Conservation (phyloP, 2,888 invertebrate genomes). For the Andrena bucephala region DNA sequence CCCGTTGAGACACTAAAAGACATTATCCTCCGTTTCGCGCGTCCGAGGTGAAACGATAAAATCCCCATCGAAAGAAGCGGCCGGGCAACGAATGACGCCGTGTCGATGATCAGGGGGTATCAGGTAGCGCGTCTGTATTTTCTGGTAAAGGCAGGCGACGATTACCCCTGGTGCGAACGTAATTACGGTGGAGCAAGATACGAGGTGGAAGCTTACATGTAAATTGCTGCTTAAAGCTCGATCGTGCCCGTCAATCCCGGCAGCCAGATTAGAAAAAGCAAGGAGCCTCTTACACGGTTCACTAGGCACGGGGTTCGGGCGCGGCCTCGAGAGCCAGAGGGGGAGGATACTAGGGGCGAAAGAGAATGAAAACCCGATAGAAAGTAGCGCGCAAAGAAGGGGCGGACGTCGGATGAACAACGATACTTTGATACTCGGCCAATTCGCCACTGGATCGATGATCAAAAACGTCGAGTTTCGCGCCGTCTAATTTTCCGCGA, state of each 20-base stretch:
- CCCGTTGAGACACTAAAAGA: slow-evolving; percentile 1
- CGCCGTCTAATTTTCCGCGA: slow-evolving; percentile 10
- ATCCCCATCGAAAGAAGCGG: slow-evolving; percentile 19
- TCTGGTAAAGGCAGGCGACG: slow-evolving; percentile 64
- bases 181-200: slow-evolving; percentile 73
- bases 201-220: slow-evolving; percentile 78
- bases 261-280: slow-evolving; percentile 77
- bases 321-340: slow-evolving; percentile 25
- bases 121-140: slow-evolving; percentile 58
- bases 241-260: slow-evolving; percentile 74
- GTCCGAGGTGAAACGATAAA: slow-evolving; percentile 42
- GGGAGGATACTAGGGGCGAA: slow-evolving; percentile 9
- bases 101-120: slow-evolving; percentile 44
- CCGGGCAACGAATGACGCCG: slow-evolving; percentile 18
- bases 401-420: slow-evolving; percentile 6
- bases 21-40: not conserved
- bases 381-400: slow-evolving; percentile 4
- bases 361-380: slow-evolving; percentile 42
- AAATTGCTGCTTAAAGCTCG: slow-evolving; percentile 83
- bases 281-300: slow-evolving; percentile 67
- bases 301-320: slow-evolving; percentile 56
- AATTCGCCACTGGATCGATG: slow-evolving; percentile 51
- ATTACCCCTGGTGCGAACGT: slow-evolving; percentile 75
- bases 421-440: slow-evolving; percentile 35
- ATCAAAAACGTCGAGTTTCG: slow-evolving; percentile 44